These are phyloP conservation scores for Leptogaster cylindrica DNA, from an alignment of 2,888 invertebrate genomes.

Conservation along the genomic window DNA sequence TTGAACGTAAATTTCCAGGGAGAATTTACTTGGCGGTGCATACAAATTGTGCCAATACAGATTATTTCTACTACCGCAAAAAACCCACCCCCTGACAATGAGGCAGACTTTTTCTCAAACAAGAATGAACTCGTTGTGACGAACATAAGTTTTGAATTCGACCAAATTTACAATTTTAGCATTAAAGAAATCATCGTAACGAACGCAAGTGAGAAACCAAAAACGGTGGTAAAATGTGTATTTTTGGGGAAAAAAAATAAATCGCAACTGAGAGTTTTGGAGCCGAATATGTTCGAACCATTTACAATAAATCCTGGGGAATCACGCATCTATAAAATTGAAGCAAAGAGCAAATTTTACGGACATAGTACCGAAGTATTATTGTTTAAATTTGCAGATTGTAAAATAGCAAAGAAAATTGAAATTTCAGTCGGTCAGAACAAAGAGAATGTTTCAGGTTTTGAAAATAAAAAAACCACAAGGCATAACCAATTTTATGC, in stretches of 20 bases:
- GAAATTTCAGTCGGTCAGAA: slow-evolving; percentile 53
- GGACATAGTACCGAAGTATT: slow-evolving; percentile 69
- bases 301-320: slow-evolving; percentile 61
- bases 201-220: slow-evolving; percentile 64
- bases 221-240: slow-evolving; percentile 60
- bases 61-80: not conserved
- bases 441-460: not conserved
- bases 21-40: slow-evolving; percentile 54
- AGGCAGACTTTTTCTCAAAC: slow-evolving; percentile 56
- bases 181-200: slow-evolving; percentile 63
- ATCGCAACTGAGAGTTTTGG: slow-evolving; percentile 64
- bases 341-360: slow-evolving; percentile 67
- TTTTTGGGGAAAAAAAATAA: slow-evolving; percentile 64
- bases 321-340: slow-evolving; percentile 62
- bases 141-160: slow-evolving; percentile 58
- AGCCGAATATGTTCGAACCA: slow-evolving; percentile 59
- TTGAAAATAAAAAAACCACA: not conserved
- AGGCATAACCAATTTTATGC: not conserved
- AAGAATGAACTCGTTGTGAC: slow-evolving; percentile 66
- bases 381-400: slow-evolving; percentile 67
- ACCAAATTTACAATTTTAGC: slow-evolving; percentile 60
- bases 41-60: slow-evolving; percentile 47
- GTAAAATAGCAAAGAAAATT: slow-evolving; percentile 65
- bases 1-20: slow-evolving; percentile 56
- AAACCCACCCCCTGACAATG: slow-evolving; percentile 43